Evolutionary conservation across 2,888 invertebrate species (phyloP).

Genomic region (Hedya salicella): DNA sequence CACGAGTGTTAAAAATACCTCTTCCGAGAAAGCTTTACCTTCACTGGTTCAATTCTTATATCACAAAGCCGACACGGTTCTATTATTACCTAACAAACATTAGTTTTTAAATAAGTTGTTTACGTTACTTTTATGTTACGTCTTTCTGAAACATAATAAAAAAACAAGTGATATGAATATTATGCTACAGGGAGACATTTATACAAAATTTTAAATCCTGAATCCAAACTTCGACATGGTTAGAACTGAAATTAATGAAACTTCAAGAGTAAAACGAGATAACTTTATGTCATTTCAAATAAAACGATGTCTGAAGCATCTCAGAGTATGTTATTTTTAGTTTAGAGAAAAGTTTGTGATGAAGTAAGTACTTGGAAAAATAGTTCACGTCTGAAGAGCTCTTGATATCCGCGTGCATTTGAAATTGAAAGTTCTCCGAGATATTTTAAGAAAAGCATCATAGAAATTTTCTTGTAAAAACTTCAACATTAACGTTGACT

Average conservation of each 20-base stretch:
- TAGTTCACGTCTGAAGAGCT: background rate
- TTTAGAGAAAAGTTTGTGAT: slow-evolving; percentile 16
- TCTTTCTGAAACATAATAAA: too few relatives aligned
- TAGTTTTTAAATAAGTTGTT: too few relatives aligned
- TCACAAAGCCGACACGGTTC: too few relatives aligned
- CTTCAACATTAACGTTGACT: background rate
- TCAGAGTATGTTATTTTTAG: slow-evolving; percentile 23
- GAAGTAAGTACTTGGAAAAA: slow-evolving; percentile 19
- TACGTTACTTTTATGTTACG: too few relatives aligned
- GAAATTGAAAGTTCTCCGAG: slow-evolving; percentile 6
- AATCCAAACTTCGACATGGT: background rate
- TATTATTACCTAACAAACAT: too few relatives aligned
- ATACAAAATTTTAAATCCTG: background rate
- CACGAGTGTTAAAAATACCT: too few relatives aligned
- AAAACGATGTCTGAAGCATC: background rate
- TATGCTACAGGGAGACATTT: too few relatives aligned
- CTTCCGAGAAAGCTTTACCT: too few relatives aligned
- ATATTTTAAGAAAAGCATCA: slow-evolving; percentile 4
- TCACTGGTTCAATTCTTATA: too few relatives aligned
- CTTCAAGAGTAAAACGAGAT: slow-evolving; percentile 8
- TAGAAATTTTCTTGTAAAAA: too few relatives aligned
- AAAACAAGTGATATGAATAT: too few relatives aligned
- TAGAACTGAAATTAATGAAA: slow-evolving; percentile 11
- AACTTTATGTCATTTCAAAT: slow-evolving; percentile 19
- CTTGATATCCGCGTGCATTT: slow-evolving; percentile 9